phyloP scores from a whole-genome alignment of 2,888 invertebrate genomes.

The Maniola hyperantus region DNA sequence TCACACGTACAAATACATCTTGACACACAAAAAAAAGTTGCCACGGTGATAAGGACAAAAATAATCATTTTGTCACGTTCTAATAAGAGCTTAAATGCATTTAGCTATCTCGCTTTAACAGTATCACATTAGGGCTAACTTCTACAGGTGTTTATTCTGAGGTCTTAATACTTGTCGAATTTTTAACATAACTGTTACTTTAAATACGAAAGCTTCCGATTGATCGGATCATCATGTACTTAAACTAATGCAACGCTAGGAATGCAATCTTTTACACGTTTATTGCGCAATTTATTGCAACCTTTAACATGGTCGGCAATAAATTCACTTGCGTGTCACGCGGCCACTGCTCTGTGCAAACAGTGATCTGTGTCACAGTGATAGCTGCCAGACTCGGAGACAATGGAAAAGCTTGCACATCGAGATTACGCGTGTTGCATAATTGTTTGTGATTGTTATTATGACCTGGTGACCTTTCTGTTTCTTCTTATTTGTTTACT shows the following conservation, averaged over 20 bases:
- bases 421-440: constrained; percentile 17
- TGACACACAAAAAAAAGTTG: too few species aligned
- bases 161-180: too few species aligned
- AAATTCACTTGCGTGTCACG: constrained; percentile 32
- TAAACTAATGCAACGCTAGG: background rate
- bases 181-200: too few species aligned
- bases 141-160: too few species aligned
- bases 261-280: background rate
- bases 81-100: too few species aligned
- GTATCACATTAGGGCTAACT: too few species aligned
- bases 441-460: constrained; percentile 16
- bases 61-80: too few species aligned
- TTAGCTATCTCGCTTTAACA: too few species aligned
- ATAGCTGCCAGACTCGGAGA: constrained; percentile 1
- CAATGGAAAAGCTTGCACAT: constrained; percentile 20
- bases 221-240: background rate
- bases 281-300: constrained; percentile 8
- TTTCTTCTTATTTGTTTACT: too few species aligned
- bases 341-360: constrained; percentile 34
- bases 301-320: constrained; percentile 12
- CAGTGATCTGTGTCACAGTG: constrained; percentile 26
- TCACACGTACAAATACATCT: too few species aligned
- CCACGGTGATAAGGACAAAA: too few species aligned
- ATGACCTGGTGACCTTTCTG: background rate
- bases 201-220: background rate